These are phyloP conservation scores for Oryzias curvinotus DNA, from an alignment of 2,113 vertebrate genomes.

Conservation along the genomic window DNA sequence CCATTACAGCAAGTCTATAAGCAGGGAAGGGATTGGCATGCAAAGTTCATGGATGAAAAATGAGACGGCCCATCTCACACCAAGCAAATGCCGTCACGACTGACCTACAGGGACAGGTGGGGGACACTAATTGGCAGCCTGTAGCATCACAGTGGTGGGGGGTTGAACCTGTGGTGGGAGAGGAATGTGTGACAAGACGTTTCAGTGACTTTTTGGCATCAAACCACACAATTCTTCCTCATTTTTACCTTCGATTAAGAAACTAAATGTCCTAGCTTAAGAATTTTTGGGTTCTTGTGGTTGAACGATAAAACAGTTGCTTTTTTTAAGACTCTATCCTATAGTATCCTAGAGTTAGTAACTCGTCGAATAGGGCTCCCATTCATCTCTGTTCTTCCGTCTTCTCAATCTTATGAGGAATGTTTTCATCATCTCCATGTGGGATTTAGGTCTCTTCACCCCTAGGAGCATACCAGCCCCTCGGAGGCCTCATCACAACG, in stretches of 20 bases:
- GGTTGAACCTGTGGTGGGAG: constrained; percentile 27
- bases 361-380: constrained; percentile 16
- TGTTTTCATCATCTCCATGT: constrained; percentile 50
- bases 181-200: constrained; percentile 8
- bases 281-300: too few species aligned
- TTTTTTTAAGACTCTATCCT: too few species aligned
- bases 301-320: background rate
- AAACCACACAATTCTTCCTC: too few species aligned
- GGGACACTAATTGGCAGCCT: constrained; percentile 69
- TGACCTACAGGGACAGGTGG: constrained; percentile 74
- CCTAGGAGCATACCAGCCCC: constrained; percentile 27
- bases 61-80: constrained; percentile 70
- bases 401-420: constrained; percentile 3
- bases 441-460: constrained; percentile 24
- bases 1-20: constrained; percentile 9
- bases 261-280: too few species aligned
- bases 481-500: constrained; percentile 54
- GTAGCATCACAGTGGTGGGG: constrained; percentile 38
- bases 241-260: too few species aligned
- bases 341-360: too few species aligned
- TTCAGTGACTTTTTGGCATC: too few species aligned
- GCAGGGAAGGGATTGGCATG: constrained; percentile 8
- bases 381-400: constrained; percentile 5
- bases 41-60: constrained; percentile 69
- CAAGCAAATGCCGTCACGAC: constrained; percentile 67